Percentiles rank a stretch among this genome's conserved stretches.
Conservation (phyloP, 2,888 invertebrate genomes). For the Xestia rhomboidea region DNA sequence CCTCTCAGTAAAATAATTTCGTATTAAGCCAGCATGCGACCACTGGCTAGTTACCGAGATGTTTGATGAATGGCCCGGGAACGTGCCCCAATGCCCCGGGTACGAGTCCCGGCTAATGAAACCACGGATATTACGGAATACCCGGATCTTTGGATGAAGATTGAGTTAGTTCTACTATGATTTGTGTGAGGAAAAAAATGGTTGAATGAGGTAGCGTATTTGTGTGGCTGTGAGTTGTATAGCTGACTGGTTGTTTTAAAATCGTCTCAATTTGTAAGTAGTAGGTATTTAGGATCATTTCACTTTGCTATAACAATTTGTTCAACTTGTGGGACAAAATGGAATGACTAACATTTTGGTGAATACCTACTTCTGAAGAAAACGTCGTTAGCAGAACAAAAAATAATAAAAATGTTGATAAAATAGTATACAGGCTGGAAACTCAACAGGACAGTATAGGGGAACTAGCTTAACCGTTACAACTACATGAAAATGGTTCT, state of each 20-base stretch:
- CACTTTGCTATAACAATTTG: not conserved
- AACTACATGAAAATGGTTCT: no score
- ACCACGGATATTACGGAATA: slow-evolving; percentile 44
- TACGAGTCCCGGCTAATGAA: slow-evolving; percentile 52
- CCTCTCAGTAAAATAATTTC: slow-evolving; percentile 45
- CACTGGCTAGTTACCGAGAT: slow-evolving; percentile 50
- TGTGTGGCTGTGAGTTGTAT: not conserved
- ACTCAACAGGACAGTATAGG: no score
- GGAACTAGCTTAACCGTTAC: no score
- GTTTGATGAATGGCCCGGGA: slow-evolving; percentile 54
- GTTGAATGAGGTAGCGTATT: not conserved
- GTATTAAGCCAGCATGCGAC: slow-evolving; percentile 32
- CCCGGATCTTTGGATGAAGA: slow-evolving; percentile 34
- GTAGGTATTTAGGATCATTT: not conserved
- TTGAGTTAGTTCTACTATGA: slow-evolving; percentile 52
- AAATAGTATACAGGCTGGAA: no score
- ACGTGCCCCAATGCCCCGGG: slow-evolving; percentile 41
- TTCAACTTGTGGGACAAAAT: not conserved
- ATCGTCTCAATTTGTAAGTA: not conserved
- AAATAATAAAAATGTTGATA: not conserved
- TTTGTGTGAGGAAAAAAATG: slow-evolving; percentile 16
- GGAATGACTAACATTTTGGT: not conserved
- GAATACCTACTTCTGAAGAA: not conserved
- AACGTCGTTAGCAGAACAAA: not conserved
- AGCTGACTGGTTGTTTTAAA: not conserved